Conservation (phyloP, 1,140 invertebrate genomes). For the Phenacoccus solenopsis region DNA sequence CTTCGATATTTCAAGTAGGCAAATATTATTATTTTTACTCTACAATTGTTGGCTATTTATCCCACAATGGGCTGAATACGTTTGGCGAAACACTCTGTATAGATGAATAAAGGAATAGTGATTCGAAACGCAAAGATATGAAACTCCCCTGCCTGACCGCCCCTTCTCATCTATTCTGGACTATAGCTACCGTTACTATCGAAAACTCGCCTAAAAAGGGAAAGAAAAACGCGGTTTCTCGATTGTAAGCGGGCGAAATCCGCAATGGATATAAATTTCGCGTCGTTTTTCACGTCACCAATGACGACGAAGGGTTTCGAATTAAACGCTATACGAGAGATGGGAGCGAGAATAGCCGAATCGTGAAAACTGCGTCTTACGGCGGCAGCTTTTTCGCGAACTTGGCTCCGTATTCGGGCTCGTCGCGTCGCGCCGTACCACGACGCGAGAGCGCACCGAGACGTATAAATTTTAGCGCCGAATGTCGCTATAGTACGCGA, state of each 20-base stretch:
- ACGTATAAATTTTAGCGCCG: background rate
- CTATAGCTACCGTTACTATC: too few species aligned
- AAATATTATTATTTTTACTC: too few species aligned
- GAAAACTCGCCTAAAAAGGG: too few species aligned
- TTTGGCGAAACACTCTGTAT: too few species aligned
- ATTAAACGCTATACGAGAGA: background rate
- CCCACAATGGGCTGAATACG: too few species aligned
- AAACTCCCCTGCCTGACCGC: too few species aligned
- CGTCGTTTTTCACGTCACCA: background rate
- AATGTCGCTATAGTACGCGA: background rate
- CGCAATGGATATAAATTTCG: constrained; percentile 1
- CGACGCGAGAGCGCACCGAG: background rate
- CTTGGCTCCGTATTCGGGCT: background rate
- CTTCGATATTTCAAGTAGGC: too few species aligned
- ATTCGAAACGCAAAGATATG: too few species aligned
- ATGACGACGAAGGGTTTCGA: background rate
- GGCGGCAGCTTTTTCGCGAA: background rate
- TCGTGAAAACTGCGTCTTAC: background rate
- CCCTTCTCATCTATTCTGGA: too few species aligned
- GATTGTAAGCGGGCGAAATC: background rate
- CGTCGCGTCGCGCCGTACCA: too few species aligned
- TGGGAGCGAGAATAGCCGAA: background rate
- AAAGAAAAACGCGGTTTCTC: background rate
- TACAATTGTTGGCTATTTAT: too few species aligned
- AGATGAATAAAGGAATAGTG: background rate